A percentile compares a stretch with the other conserved stretches of the same genome.
phyloP scores from a whole-genome alignment of 2,797 vertebrate species.

The Lepus oiostolus region DNA sequence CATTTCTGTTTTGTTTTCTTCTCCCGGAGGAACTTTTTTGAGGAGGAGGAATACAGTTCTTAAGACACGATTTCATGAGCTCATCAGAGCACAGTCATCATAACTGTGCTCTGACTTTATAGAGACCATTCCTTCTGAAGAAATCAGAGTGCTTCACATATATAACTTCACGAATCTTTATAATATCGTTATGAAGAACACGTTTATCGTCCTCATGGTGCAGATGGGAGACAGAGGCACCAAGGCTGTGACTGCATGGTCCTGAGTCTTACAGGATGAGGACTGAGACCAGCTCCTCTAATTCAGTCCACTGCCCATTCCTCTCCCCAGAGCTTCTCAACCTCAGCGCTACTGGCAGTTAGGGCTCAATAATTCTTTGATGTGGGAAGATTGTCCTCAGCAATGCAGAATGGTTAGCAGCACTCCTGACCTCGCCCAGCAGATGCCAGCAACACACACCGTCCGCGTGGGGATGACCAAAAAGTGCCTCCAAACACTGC shows the following conservation, averaged over 20 bases:
- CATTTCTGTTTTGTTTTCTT: constrained; percentile 88
- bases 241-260: not conserved
- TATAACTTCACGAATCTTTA: not conserved
- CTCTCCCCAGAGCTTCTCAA: not conserved
- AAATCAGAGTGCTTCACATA: not conserved
- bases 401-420: not conserved
- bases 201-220: not conserved
- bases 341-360: not conserved
- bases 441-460: not conserved
- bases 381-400: not conserved
- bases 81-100: constrained; percentile 53
- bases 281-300: not conserved
- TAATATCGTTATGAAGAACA: constrained; percentile 41
- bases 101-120: constrained; percentile 64
- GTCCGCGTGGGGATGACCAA: not conserved
- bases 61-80: constrained; percentile 67
- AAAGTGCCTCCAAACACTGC: constrained; percentile 6
- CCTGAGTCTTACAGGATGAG: not conserved
- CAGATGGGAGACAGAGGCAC: constrained; percentile 9
- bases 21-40: constrained; percentile 63
- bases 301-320: not conserved
- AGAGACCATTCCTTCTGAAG: constrained; percentile 56
- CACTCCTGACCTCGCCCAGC: not conserved
- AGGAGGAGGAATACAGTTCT: constrained; percentile 51
- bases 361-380: not conserved